phyloP scores from a whole-genome alignment of 2,888 invertebrate genomes.

The Sipunculus nudus region DNA sequence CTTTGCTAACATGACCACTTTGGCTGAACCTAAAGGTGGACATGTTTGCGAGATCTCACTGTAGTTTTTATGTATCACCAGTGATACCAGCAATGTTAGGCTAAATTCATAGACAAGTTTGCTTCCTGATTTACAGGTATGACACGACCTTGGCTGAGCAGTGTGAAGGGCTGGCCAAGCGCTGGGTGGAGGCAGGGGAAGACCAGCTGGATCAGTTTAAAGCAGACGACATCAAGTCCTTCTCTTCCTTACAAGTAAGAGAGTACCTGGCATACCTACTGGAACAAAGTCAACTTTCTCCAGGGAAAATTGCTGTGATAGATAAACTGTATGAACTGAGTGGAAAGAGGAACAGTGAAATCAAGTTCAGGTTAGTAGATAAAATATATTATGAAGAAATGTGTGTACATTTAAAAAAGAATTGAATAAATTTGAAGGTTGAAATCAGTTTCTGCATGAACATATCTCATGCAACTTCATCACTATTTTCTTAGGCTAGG shows the following conservation, averaged over 20 bases:
- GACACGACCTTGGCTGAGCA: slow-evolving; percentile 75
- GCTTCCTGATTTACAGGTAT: slow-evolving; percentile 74
- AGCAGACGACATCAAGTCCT: slow-evolving; percentile 69
- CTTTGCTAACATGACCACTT: too few relatives aligned
- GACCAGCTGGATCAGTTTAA: slow-evolving; percentile 66
- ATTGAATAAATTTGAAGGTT: not conserved
- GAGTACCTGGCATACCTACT: slow-evolving; percentile 78
- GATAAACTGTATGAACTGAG: slow-evolving; percentile 76
- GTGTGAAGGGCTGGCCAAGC: slow-evolving; percentile 71
- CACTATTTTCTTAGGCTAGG: not conserved
- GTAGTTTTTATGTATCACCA: too few relatives aligned
- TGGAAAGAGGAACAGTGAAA: slow-evolving; percentile 79
- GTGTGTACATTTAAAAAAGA: not conserved
- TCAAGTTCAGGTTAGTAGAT: slow-evolving; percentile 70
- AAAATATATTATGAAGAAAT: not conserved
- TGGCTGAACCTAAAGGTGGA: too few relatives aligned
- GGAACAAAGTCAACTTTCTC: slow-evolving; percentile 69
- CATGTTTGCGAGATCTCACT: too few relatives aligned
- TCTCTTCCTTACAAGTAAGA: slow-evolving; percentile 75
- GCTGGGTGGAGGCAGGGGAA: slow-evolving; percentile 69
- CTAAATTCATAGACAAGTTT: too few relatives aligned
- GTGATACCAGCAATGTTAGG: too few relatives aligned
- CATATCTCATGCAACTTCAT: not conserved
- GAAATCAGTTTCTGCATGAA: not conserved
- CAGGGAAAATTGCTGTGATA: slow-evolving; percentile 73